Conservation (phyloP, 2,888 invertebrate species). For the Hyposoter didymator region DNA sequence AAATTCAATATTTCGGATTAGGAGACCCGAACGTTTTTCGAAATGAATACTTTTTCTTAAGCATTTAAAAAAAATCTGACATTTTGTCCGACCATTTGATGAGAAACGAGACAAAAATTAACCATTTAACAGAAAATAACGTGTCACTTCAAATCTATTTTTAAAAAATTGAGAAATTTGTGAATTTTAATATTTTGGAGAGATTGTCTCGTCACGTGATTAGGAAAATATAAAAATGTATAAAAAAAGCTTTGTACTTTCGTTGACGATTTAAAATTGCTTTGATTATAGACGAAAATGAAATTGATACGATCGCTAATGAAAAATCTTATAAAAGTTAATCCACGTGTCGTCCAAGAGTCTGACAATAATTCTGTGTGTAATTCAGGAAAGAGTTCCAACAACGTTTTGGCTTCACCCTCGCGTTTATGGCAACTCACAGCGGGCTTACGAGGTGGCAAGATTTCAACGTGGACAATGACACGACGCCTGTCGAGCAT, state of each 20-base stretch:
- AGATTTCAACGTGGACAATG: constrained; percentile 88
- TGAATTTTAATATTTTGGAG: not conserved
- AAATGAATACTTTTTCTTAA: not conserved
- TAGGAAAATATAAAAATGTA: not conserved
- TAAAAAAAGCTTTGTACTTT: not conserved
- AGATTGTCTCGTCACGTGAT: not conserved
- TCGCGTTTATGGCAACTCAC: constrained; percentile 95
- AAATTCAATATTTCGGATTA: not conserved
- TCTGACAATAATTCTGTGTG: not conserved
- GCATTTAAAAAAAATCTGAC: not conserved
- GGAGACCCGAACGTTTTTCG: not conserved
- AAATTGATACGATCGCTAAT: not conserved
- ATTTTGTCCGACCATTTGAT: not conserved
- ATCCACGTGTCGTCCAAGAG: not conserved
- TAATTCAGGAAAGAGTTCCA: constrained; percentile 91
- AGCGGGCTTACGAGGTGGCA: constrained; percentile 96
- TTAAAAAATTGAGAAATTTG: not conserved
- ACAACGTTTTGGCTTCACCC: constrained; percentile 92
- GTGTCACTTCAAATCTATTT: not conserved
- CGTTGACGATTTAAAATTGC: not conserved
- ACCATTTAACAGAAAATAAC: not conserved
- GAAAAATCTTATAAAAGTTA: not conserved
- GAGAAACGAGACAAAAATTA: not conserved
- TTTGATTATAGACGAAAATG: not conserved
- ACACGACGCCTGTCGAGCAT: constrained; percentile 81